These are phyloP conservation scores for Potamilus streckersoni DNA, from an alignment of 1,140 invertebrate genomes.

Conservation along the genomic window DNA sequence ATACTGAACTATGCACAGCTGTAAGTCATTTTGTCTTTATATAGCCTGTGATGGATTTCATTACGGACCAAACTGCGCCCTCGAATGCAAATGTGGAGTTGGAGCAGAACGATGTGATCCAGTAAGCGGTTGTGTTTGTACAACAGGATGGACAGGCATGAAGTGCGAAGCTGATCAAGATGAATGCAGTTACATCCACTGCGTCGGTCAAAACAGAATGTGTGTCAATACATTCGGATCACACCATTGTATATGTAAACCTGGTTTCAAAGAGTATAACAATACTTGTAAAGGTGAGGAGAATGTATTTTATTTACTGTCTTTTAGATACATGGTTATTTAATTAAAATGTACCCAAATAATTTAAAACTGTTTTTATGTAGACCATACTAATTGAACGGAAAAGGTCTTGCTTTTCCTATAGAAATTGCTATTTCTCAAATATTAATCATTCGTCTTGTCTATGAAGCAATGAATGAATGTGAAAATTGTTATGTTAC, in stretches of 20 bases:
- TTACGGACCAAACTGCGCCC: slow-evolving; percentile 39
- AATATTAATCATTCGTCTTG: too few relatives aligned
- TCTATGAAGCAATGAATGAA: too few relatives aligned
- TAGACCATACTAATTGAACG: too few relatives aligned
- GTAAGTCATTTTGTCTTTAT: not conserved
- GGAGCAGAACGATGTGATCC: slow-evolving; percentile 34
- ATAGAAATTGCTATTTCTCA: too few relatives aligned
- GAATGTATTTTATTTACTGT: too few relatives aligned
- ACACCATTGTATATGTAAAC: slow-evolving; percentile 31
- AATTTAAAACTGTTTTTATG: too few relatives aligned
- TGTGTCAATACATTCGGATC: slow-evolving; percentile 36
- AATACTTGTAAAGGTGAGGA: slow-evolving; percentile 22
- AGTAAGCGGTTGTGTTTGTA: slow-evolving; percentile 43
- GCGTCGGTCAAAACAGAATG: slow-evolving; percentile 4
- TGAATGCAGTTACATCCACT: slow-evolving; percentile 35
- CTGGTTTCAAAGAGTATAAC: slow-evolving; percentile 24
- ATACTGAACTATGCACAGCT: too few relatives aligned
- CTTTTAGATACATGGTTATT: too few relatives aligned
- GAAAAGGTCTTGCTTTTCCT: too few relatives aligned
- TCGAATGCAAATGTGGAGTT: slow-evolving; percentile 34
- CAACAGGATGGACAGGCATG: slow-evolving; percentile 40
- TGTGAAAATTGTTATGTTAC: too few relatives aligned
- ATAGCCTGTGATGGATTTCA: slow-evolving; percentile 33
- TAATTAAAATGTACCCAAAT: too few relatives aligned
- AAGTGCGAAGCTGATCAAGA: slow-evolving; percentile 43